Evolutionary conservation across 2,113 vertebrate species (phyloP), one percentile per base, ranked within the genome.

Genomic region (Apodemus sylvaticus): DNA sequence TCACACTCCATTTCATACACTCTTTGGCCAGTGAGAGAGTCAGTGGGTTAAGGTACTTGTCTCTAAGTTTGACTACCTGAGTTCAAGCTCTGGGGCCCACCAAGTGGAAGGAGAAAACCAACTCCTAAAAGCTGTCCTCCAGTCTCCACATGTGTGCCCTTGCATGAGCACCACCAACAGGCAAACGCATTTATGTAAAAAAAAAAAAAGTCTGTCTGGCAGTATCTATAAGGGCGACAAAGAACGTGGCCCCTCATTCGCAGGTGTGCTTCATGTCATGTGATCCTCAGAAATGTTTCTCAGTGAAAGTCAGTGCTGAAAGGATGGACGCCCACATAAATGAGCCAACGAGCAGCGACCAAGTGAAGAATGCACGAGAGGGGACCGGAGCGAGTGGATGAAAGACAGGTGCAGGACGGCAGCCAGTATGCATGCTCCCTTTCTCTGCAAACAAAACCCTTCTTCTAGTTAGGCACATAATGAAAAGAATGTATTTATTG

Each of bases 311-410:
- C 91, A 58, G 48, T 94, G 93, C 36, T 39, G 62, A 89, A 29
- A 95, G 79, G 91, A 88, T 12, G 79, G 91, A 88, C 9, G 26
- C 82, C 64, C 70, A 92, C 64, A 55, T n/a, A 66, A 53, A 68
- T 85, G 70, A 62, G 45, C 19, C 89, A 86, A 79, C 11, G 31
- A 93, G 58, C 42, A 42, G 58, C 12, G 62, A 48, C 12, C 34
- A 12, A 14, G 16, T 26, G 14, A 45, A 76, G 74, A 86, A 26
- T 12, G 29, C 68, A 42, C 29, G 51, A 87, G 53, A 92, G 94
- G 89, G 9, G 31, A 85, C 3, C 5, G 19, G 83, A 39, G 42
- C 48, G 62, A 81, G 62, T 77, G 58, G 62, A 48, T 4, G 42
- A 79, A 17, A 19, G 13, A 71, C 88, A n/a, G 60, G 81, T 1